These are phyloP conservation scores for Zalophus californianus DNA, from an alignment of 2,797 vertebrate species.

Conservation along the genomic window DNA sequence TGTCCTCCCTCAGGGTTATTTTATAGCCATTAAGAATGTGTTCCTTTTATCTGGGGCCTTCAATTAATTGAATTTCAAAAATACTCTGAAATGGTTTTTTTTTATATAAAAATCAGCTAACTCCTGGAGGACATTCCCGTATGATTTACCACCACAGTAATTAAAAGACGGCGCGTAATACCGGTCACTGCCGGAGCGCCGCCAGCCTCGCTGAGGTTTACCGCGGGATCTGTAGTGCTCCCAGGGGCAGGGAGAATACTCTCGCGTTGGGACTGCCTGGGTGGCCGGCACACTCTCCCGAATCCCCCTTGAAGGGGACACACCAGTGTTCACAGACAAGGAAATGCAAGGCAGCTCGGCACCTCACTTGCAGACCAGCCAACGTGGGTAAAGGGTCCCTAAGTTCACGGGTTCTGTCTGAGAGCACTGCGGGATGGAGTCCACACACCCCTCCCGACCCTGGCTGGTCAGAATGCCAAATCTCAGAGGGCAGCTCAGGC, in stretches of 20 bases:
- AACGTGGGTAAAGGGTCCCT: constrained; percentile 75
- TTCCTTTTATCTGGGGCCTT: constrained; percentile 91
- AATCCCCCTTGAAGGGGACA: constrained; percentile 79
- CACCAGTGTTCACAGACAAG: constrained; percentile 75
- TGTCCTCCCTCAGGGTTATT: constrained; percentile 87
- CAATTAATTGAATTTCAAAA: constrained; percentile 92
- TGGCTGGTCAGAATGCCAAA: constrained; percentile 79
- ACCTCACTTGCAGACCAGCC: constrained; percentile 76
- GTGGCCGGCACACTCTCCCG: constrained; percentile 72
- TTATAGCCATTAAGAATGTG: constrained; percentile 89
- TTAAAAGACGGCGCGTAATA: constrained; percentile 85
- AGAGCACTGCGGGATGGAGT: constrained; percentile 69
- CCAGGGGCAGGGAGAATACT: constrained; percentile 76
- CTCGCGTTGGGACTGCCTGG: constrained; percentile 70
- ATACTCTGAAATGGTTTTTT: constrained; percentile 86
- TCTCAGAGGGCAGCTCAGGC: constrained; percentile 64
- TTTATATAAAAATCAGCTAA: constrained; percentile 82
- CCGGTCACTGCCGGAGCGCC: constrained; percentile 85
- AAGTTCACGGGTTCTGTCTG: constrained; percentile 58
- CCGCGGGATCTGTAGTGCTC: constrained; percentile 70
- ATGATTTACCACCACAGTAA: constrained; percentile 87
- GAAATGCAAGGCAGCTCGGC: constrained; percentile 71
- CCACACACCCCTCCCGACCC: constrained; percentile 62
- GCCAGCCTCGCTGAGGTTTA: constrained; percentile 82
- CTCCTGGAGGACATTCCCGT: constrained; percentile 86